Conservation (phyloP, 2,888 invertebrate species). For the Drosophila imparisetae region DNA sequence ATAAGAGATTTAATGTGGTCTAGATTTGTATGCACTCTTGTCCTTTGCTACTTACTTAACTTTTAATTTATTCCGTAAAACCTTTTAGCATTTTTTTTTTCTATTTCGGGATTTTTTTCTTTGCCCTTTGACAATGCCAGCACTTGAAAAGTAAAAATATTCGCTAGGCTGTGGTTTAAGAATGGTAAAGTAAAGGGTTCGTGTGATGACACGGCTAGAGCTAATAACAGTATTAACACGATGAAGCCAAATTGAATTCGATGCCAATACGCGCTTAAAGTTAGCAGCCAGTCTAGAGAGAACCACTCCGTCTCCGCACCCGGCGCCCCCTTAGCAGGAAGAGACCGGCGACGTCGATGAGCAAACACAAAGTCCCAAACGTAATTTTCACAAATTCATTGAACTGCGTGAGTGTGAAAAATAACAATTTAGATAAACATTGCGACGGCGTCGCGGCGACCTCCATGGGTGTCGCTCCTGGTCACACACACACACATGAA, state of each 20-base stretch:
- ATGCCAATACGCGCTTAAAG: constrained; percentile 77
- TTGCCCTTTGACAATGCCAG: neutral
- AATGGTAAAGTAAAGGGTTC: constrained; percentile 53
- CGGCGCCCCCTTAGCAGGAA: constrained; percentile 2
- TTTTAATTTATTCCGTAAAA: neutral
- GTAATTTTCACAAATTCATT: constrained; percentile 85
- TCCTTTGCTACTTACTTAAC: neutral
- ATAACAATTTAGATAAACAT: constrained; percentile 85
- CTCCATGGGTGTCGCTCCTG: constrained; percentile 68
- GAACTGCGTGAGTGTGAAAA: constrained; percentile 85
- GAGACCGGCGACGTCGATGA: constrained; percentile 46
- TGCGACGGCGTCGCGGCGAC: constrained; percentile 76
- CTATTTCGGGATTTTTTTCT: constrained; percentile 1
- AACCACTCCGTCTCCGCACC: neutral
- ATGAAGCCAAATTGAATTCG: constrained; percentile 80
- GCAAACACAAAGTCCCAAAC: constrained; percentile 83
- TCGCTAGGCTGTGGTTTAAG: constrained; percentile 27
- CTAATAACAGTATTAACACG: constrained; percentile 81
- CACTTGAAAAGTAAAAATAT: constrained; percentile 38
- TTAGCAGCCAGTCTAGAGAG: constrained; percentile 43
- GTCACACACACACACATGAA: constrained; percentile 23
- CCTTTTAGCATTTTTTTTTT: neutral
- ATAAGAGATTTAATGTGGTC: neutral
- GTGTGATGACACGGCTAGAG: constrained; percentile 46
- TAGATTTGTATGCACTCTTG: neutral